Evolutionary conservation across 37 sponge, comb jelly and placozoan species (phyloP).

Genomic region (Chondrilla cf. caribensis): DNA sequence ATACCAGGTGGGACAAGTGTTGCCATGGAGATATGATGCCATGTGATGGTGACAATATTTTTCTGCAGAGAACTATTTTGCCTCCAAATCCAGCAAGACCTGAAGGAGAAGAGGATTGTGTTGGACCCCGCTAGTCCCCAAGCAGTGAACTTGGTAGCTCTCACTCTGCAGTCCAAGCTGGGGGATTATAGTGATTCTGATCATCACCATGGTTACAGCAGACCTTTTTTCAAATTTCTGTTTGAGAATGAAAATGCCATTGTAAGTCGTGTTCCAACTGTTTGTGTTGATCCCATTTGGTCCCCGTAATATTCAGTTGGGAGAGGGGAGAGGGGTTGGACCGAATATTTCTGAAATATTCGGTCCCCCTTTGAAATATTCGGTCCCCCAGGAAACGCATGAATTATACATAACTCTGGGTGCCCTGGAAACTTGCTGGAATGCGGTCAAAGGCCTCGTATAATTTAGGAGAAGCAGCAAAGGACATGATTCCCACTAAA

Average conservation of each 20-base stretch:
- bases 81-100: slow-evolving; percentile 70
- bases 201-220: slow-evolving; percentile 38
- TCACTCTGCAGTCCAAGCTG: slow-evolving; percentile 58
- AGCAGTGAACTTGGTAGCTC: slow-evolving; percentile 50
- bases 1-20: slow-evolving; percentile 27
- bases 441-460: too few relatives aligned
- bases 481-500: too few relatives aligned
- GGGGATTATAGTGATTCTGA: slow-evolving; percentile 44
- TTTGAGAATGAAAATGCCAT: slow-evolving; percentile 23
- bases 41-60: too few relatives aligned
- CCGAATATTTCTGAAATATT: too few relatives aligned
- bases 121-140: slow-evolving; percentile 41
- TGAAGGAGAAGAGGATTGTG: slow-evolving; percentile 49
- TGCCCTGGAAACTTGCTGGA: too few relatives aligned
- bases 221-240: slow-evolving; percentile 28
- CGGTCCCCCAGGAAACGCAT: too few relatives aligned
- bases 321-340: too few relatives aligned
- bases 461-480: too few relatives aligned
- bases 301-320: too few relatives aligned
- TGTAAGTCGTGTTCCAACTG: background rate
- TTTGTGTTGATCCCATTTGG: background rate
- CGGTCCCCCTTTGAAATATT: too few relatives aligned
- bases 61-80: slow-evolving; percentile 51
- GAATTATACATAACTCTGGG: too few relatives aligned
- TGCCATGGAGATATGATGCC: too few relatives aligned